Conservation (phyloP, 23 tunicate genomes). For the Aplidium turbinatum region DNA sequence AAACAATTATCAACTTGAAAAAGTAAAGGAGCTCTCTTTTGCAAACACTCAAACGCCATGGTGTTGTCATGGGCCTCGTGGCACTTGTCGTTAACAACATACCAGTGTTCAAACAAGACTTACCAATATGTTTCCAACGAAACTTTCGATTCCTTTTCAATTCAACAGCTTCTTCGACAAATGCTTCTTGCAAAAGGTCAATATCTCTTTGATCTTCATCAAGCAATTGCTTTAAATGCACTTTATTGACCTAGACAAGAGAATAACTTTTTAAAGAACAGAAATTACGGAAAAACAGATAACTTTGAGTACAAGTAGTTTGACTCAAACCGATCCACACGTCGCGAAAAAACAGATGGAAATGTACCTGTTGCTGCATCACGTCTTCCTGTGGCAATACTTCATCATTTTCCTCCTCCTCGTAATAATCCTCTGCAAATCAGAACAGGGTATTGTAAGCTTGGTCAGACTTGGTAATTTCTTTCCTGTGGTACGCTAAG, state of each 20-base stretch:
- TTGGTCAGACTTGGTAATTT: no score
- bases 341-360: not conserved
- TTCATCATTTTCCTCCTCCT: conserved; percentile 76
- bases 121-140: conserved; percentile 85
- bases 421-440: conserved; percentile 59
- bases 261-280: not conserved
- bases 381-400: conserved; percentile 71
- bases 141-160: conserved; percentile 72
- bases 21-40: no score
- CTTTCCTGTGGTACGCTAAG: no score
- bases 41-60: no score
- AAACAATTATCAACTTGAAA: no score
- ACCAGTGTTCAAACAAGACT: no score
- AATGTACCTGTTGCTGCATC: conserved; percentile 50
- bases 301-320: not conserved
- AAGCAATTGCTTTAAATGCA: conserved; percentile 68
- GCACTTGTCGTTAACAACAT: no score
- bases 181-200: conserved; percentile 91
- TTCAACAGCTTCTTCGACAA: conserved; percentile 66
- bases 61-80: no score
- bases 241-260: conserved; percentile 68
- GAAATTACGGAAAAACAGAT: not conserved
- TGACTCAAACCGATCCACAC: not conserved
- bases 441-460: no score
- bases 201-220: conserved; percentile 85